Evolutionary conservation across 2,797 vertebrate genomes (phyloP).

Genomic region (Nothura maculosa): DNA sequence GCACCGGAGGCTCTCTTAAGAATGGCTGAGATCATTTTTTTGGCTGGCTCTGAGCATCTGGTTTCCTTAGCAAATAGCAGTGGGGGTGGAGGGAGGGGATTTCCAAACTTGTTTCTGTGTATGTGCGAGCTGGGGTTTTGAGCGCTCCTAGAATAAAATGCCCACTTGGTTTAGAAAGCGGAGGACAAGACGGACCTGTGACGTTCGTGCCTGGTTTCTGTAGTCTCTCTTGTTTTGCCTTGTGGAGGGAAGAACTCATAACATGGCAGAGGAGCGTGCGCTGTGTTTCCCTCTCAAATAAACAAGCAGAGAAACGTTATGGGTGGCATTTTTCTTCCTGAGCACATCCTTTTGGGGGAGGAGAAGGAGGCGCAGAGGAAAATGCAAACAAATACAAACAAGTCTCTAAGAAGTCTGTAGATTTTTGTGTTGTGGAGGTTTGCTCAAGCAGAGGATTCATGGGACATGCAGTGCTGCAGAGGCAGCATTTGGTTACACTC

Average conservation of each 20-base stretch:
- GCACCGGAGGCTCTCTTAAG: conserved; percentile 63
- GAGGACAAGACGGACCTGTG: neutral
- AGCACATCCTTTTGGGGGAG: neutral
- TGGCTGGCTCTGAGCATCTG: conserved; percentile 60
- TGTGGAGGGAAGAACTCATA: neutral
- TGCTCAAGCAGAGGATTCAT: neutral
- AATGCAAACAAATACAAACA: neutral
- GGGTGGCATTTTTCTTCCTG: neutral
- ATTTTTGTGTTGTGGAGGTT: neutral
- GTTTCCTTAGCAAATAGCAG: conserved; percentile 66
- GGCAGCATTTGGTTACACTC: no score
- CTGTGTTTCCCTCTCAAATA: neutral
- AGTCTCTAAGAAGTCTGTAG: neutral
- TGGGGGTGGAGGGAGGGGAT: conserved; percentile 45
- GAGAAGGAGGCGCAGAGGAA: neutral
- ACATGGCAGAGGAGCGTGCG: fast-evolving
- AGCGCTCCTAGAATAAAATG: neutral
- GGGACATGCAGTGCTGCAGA: neutral
- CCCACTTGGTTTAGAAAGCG: neutral
- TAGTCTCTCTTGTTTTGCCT: neutral
- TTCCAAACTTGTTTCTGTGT: conserved; percentile 55
- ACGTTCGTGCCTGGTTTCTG: neutral
- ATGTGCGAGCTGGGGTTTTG: neutral
- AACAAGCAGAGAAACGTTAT: neutral
- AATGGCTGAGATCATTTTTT: conserved; percentile 75